Evolutionary conservation across 2,113 vertebrate species (phyloP).

Genomic region (Sylvilagus bachmani): DNA sequence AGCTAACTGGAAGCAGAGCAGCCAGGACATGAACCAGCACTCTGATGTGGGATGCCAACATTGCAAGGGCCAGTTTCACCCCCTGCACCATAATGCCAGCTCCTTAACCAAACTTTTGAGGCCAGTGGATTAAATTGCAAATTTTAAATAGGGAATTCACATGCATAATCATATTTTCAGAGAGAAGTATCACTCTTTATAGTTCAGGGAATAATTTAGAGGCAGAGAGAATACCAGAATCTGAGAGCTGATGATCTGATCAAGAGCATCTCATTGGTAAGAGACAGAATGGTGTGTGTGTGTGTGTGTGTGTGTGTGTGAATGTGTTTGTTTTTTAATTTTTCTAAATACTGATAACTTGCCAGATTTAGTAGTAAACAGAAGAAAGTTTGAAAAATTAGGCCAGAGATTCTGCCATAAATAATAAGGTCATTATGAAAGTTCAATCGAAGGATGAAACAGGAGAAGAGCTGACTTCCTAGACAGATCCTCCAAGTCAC

Average conservation of each 20-base stretch:
- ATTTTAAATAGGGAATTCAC: neutral
- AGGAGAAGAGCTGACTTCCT: neutral
- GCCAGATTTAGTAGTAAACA: neutral
- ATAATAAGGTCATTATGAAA: neutral
- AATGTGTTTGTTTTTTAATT: neutral
- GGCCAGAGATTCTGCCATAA: neutral
- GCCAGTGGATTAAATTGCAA: neutral
- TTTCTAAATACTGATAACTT: conserved; percentile 29
- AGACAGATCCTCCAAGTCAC: neutral
- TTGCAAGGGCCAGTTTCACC: too few relatives aligned
- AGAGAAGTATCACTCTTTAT: neutral
- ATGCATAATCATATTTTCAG: neutral
- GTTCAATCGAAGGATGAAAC: neutral
- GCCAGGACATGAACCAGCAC: too few relatives aligned
- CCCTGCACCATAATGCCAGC: too few relatives aligned
- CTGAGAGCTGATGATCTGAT: neutral
- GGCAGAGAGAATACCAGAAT: neutral
- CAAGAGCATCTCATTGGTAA: neutral
- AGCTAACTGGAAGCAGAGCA: too few relatives aligned
- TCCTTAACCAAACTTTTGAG: neutral
- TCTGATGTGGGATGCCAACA: too few relatives aligned
- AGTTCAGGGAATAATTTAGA: neutral
- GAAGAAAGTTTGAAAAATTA: neutral
- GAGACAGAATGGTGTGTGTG: neutral
- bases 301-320: neutral